phyloP scores from a whole-genome alignment of 2,797 vertebrate species.

The Anolis apletophallus region DNA sequence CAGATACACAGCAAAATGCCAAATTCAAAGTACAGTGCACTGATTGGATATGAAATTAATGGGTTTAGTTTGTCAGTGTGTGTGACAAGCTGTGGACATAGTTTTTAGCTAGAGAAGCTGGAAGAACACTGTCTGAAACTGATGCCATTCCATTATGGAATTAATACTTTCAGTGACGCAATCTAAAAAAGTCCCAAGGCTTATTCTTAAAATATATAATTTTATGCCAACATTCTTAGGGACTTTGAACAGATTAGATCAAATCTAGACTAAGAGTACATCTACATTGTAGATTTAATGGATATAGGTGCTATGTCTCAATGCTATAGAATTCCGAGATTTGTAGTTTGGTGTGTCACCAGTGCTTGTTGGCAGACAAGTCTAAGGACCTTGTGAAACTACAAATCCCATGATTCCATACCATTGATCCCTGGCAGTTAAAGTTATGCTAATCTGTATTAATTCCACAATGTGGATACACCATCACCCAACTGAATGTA shows the following conservation, averaged over 20 bases:
- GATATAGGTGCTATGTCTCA: no score
- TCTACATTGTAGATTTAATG: no score
- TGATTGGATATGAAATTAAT: slow-evolving; percentile 43
- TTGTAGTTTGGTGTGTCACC: no score
- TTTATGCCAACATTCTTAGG: not conserved
- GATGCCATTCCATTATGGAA: not conserved
- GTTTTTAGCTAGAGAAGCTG: not conserved
- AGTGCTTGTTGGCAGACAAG: no score
- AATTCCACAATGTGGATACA: no score
- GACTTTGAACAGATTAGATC: not conserved
- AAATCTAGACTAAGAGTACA: no score
- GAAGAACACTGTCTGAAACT: slow-evolving; percentile 7
- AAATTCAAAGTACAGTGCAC: slow-evolving; percentile 55
- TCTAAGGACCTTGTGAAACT: no score
- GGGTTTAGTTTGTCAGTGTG: slow-evolving; percentile 2
- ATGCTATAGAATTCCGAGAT: no score
- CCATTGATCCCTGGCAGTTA: no score
- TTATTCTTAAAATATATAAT: not conserved
- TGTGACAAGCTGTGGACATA: not conserved
- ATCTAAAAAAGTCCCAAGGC: not conserved
- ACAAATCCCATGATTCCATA: no score
- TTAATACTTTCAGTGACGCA: not conserved
- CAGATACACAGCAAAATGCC: slow-evolving; percentile 63
- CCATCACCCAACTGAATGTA: not conserved
- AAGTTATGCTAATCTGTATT: no score